Conservation (phyloP, 1,140 invertebrate species). For the Caenorhabditis tropicalis region DNA sequence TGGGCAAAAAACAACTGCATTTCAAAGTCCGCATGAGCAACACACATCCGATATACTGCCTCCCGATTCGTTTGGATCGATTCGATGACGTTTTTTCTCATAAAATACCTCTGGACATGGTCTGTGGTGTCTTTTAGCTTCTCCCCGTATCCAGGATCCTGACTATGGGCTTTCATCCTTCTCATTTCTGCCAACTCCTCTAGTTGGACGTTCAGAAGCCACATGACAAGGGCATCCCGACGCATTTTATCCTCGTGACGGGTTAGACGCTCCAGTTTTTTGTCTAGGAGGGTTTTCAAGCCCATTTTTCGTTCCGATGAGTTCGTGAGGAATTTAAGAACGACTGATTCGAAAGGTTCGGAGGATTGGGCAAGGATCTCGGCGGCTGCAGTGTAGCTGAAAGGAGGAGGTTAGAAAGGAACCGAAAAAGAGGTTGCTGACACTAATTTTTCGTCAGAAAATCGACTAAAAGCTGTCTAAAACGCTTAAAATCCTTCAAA, state of each 20-base stretch:
- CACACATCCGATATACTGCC: conserved; percentile 56
- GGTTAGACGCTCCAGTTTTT: conserved; percentile 54
- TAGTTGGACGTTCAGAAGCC: conserved; percentile 56
- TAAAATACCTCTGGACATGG: conserved; percentile 49
- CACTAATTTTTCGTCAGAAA: no score
- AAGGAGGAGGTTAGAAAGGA: not conserved
- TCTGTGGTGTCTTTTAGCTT: not conserved
- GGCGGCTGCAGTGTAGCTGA: conserved; percentile 55
- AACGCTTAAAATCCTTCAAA: no score
- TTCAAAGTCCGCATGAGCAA: conserved; percentile 55
- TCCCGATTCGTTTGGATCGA: conserved; percentile 51
- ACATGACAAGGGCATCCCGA: conserved; percentile 56
- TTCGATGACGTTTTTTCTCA: conserved; percentile 49
- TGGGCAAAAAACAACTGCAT: conserved; percentile 54
- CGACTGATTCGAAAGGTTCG: conserved; percentile 55
- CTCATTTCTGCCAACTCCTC: conserved; percentile 52
- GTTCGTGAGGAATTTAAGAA: conserved; percentile 53
- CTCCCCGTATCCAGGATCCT: not conserved
- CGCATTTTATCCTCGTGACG: conserved; percentile 51
- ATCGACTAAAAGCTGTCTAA: no score
- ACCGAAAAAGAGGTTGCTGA: no score
- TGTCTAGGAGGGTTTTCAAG: conserved; percentile 56
- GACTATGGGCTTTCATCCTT: not conserved
- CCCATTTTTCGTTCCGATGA: conserved; percentile 50
- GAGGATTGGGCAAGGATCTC: conserved; percentile 54